Evolutionary conservation across 2,888 invertebrate species (phyloP).

Genomic region (Thecocarcelia acutangulata): DNA sequence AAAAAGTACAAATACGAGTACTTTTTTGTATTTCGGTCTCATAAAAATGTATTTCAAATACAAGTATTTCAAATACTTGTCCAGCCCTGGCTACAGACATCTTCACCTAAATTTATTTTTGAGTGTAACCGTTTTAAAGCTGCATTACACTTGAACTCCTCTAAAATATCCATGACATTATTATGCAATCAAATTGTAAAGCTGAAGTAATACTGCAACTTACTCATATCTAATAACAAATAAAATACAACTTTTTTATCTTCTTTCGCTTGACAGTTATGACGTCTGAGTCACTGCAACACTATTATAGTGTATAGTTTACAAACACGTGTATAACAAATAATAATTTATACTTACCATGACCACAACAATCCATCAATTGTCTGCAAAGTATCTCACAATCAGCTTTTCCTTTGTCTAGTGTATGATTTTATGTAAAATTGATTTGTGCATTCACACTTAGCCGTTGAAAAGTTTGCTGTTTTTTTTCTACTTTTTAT

Average conservation of each 20-base stretch:
- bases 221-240: too few species aligned
- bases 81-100: too few species aligned
- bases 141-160: conserved; percentile 40
- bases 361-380: conserved; percentile 22
- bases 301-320: too few species aligned
- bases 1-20: too few species aligned
- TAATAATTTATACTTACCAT: neutral
- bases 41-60: too few species aligned
- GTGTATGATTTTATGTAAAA: neutral
- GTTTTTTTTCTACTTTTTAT: too few species aligned
- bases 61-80: too few species aligned
- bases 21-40: too few species aligned
- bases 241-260: neutral
- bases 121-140: neutral
- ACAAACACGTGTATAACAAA: neutral
- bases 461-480: too few species aligned
- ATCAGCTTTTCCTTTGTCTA: neutral
- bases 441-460: neutral
- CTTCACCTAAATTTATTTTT: neutral
- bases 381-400: neutral
- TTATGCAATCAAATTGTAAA: conserved; percentile 36
- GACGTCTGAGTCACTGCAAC: too few species aligned
- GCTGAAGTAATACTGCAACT: neutral
- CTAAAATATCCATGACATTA: conserved; percentile 6
- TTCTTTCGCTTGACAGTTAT: neutral